These are phyloP conservation scores for Tragelaphus eurycerus DNA, from an alignment of 2,797 vertebrate species.

Conservation along the genomic window DNA sequence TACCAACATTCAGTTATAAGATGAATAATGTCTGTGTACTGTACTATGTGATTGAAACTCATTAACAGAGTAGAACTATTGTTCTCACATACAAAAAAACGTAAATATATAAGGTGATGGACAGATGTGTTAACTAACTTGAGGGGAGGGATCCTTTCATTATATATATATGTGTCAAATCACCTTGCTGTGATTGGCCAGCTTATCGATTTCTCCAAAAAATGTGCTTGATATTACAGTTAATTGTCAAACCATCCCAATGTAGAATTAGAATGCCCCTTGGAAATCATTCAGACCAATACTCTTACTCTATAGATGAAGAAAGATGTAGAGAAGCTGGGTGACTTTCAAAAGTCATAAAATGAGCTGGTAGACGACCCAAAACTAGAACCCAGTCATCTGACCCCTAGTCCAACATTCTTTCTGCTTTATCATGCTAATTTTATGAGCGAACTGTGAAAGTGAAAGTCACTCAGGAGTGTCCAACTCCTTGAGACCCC, in stretches of 20 bases:
- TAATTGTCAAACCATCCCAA: neutral
- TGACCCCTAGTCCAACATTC: neutral
- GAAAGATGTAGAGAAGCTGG: neutral
- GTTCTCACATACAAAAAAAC: neutral
- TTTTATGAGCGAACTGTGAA: neutral
- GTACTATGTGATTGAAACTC: neutral
- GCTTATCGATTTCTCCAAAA: neutral
- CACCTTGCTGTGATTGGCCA: neutral
- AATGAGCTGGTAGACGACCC: neutral
- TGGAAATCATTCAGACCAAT: neutral
- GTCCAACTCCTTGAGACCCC: neutral
- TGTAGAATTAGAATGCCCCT: neutral
- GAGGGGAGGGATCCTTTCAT: neutral
- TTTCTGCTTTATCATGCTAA: neutral
- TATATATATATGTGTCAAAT: neutral
- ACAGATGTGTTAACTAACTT: accelerated
- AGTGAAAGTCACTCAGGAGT: neutral
- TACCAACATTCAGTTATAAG: neutral
- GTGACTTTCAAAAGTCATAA: neutral
- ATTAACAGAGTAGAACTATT: neutral
- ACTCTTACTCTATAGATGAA: neutral
- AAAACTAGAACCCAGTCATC: neutral
- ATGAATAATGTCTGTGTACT: neutral
- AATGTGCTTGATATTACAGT: neutral
- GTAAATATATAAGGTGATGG: neutral